Evolutionary conservation across 2,888 invertebrate species (phyloP).

Genomic region (Molorchus minor): DNA sequence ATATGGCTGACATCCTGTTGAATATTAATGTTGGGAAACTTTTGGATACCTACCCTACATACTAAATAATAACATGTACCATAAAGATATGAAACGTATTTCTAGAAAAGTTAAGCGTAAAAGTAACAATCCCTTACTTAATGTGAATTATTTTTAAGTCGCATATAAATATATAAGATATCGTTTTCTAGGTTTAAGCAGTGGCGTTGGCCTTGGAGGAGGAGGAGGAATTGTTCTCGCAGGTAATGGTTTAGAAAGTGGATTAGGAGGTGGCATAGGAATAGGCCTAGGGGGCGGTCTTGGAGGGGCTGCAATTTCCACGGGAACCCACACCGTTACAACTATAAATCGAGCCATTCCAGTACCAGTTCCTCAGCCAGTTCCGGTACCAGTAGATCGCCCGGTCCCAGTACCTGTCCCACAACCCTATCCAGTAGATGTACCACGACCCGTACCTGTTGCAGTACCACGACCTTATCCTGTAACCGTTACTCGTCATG

Average conservation of each 20-base stretch:
- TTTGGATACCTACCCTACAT: no score
- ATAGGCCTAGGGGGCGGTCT: constrained; percentile 32
- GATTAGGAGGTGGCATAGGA: constrained; percentile 31
- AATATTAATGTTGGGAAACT: no score
- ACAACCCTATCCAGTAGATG: constrained; percentile 54
- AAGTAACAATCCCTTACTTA: no score
- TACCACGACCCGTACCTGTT: constrained; percentile 64
- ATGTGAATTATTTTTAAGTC: no score
- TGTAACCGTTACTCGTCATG: constrained; percentile 65
- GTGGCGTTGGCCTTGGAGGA: constrained; percentile 38
- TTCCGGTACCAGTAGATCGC: constrained; percentile 66
- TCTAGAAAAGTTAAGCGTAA: no score
- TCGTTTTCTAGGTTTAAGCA: constrained; percentile 26
- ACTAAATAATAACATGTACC: no score
- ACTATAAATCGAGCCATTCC: constrained; percentile 66
- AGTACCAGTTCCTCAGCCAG: constrained; percentile 60
- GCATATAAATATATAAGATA: no score
- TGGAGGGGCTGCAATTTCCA: constrained; percentile 41
- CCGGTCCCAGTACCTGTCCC: constrained; percentile 57
- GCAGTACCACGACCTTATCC: constrained; percentile 49
- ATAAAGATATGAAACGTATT: no score
- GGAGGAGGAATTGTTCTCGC: constrained; percentile 35
- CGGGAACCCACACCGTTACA: constrained; percentile 47
- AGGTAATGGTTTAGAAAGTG: constrained; percentile 37
- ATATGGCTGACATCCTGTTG: no score